Evolutionary conservation across 2,888 invertebrate genomes (phyloP).

Genomic region (Palloptera scutellata): DNA sequence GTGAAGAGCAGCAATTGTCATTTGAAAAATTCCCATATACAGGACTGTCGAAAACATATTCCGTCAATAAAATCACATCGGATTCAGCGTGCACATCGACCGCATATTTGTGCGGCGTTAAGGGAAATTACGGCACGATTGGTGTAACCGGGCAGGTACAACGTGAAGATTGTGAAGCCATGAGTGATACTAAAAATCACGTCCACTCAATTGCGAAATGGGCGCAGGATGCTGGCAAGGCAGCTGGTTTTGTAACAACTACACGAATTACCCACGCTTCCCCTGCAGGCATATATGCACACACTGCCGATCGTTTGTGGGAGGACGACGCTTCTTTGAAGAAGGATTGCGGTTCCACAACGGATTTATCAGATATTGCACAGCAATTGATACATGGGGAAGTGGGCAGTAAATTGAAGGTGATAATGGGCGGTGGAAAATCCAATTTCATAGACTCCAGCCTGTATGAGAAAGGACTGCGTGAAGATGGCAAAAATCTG

Average conservation of each 20-base stretch:
- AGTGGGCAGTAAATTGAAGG: conserved; percentile 76
- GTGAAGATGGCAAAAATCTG: conserved; percentile 71
- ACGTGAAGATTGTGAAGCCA: conserved; percentile 71
- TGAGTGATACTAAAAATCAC: conserved; percentile 67
- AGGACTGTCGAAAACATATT: conserved; percentile 78
- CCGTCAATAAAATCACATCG: conserved; percentile 77
- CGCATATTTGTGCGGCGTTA: conserved; percentile 72
- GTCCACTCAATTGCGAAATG: conserved; percentile 76
- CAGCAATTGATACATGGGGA: conserved; percentile 70
- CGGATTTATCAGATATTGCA: conserved; percentile 74
- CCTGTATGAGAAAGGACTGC: conserved; percentile 65
- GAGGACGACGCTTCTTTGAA: conserved; percentile 71
- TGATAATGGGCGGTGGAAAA: conserved; percentile 81
- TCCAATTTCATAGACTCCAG: conserved; percentile 70
- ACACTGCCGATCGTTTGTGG: conserved; percentile 70
- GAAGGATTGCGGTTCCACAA: conserved; percentile 60
- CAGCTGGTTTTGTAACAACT: conserved; percentile 76
- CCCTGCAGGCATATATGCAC: conserved; percentile 73
- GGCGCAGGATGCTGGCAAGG: conserved; percentile 73
- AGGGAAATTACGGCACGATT: conserved; percentile 78
- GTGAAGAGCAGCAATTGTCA: conserved; percentile 74
- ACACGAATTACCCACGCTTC: conserved; percentile 82
- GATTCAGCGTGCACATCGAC: conserved; percentile 41
- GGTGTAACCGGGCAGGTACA: conserved; percentile 75
- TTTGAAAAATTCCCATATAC: conserved; percentile 81